These are phyloP conservation scores for Oreochromis niloticus DNA, from an alignment of 2,113 vertebrate species.

Conservation along the genomic window DNA sequence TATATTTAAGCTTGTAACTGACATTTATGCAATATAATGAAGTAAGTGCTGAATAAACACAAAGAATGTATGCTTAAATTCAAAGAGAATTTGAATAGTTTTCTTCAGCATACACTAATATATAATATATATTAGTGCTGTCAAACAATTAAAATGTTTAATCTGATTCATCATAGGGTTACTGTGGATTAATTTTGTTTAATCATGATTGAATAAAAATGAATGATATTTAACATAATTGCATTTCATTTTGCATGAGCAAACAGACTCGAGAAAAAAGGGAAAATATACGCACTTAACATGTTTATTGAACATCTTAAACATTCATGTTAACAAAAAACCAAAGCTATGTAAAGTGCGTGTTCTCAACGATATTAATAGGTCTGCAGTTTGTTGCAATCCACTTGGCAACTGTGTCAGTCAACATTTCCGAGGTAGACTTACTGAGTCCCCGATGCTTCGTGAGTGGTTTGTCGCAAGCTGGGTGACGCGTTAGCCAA, in stretches of 20 bases:
- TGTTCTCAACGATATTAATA: not conserved
- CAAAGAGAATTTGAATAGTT: no score
- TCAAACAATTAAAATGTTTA: not conserved
- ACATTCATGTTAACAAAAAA: not conserved
- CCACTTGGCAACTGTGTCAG: not conserved
- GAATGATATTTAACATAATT: not conserved
- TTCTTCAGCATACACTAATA: not conserved
- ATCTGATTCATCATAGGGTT: not conserved
- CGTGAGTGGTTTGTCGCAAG: not conserved
- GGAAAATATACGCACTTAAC: not conserved
- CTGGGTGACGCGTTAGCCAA: not conserved
- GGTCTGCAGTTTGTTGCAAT: not conserved
- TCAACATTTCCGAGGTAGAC: not conserved
- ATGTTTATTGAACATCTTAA: not conserved
- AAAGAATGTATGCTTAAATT: no score
- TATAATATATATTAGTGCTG: not conserved
- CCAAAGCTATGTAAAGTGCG: not conserved
- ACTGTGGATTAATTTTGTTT: not conserved
- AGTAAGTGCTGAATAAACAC: no score
- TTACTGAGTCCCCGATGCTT: not conserved
- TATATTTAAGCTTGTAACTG: no score
- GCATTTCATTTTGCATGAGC: not conserved
- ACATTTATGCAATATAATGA: no score
- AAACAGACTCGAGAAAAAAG: fast-evolving
- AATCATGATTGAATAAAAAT: not conserved